Base-by-base conservation (phyloP, 2,797 vertebrate genomes). In the Aulostomus chinensis region DNA sequence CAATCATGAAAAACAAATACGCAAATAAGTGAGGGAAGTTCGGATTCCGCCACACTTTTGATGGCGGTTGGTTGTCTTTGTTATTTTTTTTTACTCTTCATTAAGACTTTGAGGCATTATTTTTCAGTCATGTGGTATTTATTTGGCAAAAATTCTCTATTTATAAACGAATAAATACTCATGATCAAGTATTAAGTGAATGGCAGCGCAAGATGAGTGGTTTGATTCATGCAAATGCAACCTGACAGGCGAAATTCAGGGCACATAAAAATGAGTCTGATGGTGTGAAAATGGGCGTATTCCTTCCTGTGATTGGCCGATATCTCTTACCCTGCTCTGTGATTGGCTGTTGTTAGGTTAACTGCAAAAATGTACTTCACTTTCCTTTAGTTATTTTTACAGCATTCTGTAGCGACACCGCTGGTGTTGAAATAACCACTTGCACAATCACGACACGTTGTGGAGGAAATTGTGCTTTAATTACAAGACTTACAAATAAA, bases 41-140 rank as follows among this genome's bases (percentile, higher is more conserved):
- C 5, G 1, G 6, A 4, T 80, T 84, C 72, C 76, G 84, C 81
- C 84, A 83, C 85, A 78, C 69, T 33, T 46, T 30, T 11, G 54
- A 80, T 81, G 79, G 77, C 22, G 56, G 40, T 2, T 29, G 28
- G 0, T 0, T 2, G 0, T 0, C 0, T 0, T 0, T 11, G 1
- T 1, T 1, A 0, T 1, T 12, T 21, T 1, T 2, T n/a, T n/a
- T n/a, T n/a, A 0, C 32, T 65, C 61, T 1, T 15, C 15, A 3
- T 4, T 0, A 0, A 0, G 1, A 0, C 34, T 71, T 8, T 16
- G 13, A 62, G 80, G 71, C 11, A 39, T 17, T 1, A 0, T 4
- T 0, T n/a, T 37, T n/a, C 4, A 34, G 4, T 35, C 6, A 16
- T 5, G 32, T 0, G 43, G 2, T 0, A 1, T 9, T 14, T 7